A percentile compares a stretch with the other conserved stretches of the same genome.
Conservation (phyloP, 2,888 invertebrate genomes). For the Byasa hedistus region DNA sequence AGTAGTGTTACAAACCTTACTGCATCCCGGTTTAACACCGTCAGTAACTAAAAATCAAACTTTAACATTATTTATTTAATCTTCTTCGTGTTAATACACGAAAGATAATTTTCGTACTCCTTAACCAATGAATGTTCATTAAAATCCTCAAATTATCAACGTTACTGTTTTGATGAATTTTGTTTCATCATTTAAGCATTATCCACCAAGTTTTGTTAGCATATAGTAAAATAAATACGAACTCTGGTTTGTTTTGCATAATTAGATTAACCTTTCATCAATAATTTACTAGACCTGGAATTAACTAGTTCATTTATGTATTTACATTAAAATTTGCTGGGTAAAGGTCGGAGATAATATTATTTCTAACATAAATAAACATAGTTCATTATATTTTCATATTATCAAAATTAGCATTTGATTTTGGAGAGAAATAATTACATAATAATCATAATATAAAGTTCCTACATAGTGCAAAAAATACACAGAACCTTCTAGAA, state of each 20-base stretch:
- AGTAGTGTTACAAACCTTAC: too few species aligned
- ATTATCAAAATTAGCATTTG: too few species aligned
- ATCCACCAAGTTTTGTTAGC: constrained; percentile 28
- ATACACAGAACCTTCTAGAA: too few species aligned
- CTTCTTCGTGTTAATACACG: not conserved
- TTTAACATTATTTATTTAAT: not conserved
- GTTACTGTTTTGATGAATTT: constrained; percentile 11
- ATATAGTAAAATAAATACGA: constrained; percentile 55
- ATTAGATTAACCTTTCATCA: constrained; percentile 57
- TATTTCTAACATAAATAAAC: not conserved
- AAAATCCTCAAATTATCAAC: not conserved
- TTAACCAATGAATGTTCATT: not conserved
- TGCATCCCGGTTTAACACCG: too few species aligned
- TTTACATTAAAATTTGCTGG: constrained; percentile 3
- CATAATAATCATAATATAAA: too few species aligned
- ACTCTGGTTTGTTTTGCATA: constrained; percentile 63
- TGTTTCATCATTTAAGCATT: constrained; percentile 18
- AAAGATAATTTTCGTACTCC: not conserved
- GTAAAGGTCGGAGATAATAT: not conserved
- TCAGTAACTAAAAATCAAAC: too few species aligned
- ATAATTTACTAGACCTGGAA: constrained; percentile 26
- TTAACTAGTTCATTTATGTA: constrained; percentile 25
- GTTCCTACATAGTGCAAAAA: too few species aligned
- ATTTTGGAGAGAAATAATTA: too few species aligned
- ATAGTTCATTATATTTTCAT: too few species aligned